A percentile compares a stretch with the other conserved stretches of the same genome.
phyloP scores from a whole-genome alignment of 2,113 vertebrate genomes.

The Zootoca vivipara region DNA sequence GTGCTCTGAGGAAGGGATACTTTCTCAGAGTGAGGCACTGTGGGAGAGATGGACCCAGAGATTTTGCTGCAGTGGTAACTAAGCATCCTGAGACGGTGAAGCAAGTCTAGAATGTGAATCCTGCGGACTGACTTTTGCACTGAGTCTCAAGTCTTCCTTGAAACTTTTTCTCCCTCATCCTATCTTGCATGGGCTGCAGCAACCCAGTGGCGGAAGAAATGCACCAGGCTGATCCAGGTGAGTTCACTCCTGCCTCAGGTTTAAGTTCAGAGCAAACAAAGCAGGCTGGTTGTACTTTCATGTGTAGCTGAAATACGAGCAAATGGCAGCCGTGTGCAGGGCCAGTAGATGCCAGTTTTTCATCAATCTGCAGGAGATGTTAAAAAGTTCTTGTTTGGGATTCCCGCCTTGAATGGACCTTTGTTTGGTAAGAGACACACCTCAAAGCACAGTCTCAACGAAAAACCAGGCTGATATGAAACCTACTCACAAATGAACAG shows the following conservation, averaged over 20 bases:
- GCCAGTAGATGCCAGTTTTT: not conserved
- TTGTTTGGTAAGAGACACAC: not conserved
- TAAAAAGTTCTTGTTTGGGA: not conserved
- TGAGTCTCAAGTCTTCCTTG: too few species aligned
- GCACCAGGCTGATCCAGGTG: not conserved
- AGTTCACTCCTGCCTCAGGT: not conserved
- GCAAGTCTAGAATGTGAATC: not conserved
- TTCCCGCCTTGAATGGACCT: not conserved
- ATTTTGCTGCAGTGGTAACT: not conserved
- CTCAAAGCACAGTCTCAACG: not conserved
- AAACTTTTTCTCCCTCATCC: not conserved
- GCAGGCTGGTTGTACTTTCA: not conserved
- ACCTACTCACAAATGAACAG: slow-evolving; percentile 81
- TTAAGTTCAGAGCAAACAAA: not conserved
- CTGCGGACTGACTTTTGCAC: not conserved
- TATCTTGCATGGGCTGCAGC: not conserved
- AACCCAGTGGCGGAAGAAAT: not conserved
- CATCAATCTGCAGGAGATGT: not conserved
- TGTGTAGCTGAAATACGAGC: not conserved
- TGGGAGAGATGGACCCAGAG: too few species aligned
- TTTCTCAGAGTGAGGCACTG: too few species aligned
- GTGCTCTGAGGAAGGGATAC: too few species aligned
- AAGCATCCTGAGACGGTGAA: not conserved
- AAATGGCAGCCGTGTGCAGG: not conserved
- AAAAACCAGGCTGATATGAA: not conserved